Evolutionary conservation across 1,140 invertebrate genomes (phyloP), one percentile per base, ranked within the genome.

Genomic region (Drosophila busckii): DNA sequence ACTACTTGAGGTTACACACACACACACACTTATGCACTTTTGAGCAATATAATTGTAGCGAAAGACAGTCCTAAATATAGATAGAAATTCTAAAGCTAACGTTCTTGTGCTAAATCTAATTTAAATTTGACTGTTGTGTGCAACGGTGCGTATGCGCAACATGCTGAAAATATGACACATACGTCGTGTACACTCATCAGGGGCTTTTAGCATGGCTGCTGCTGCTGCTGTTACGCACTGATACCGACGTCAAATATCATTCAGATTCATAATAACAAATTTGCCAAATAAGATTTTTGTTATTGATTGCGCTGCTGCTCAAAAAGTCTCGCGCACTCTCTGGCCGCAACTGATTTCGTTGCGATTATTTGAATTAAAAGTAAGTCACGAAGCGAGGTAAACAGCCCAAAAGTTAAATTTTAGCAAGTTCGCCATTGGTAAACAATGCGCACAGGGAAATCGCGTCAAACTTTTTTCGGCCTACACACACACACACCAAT

Each of bases 331-430:
- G 41, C 50, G 7, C 15, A 4, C 28, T 19, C 17, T 42, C 38
- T 50, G 63, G 58, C 40, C 64, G 70, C 69, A 73, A 60, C 69
- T 75, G 68, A 75, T 82, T 82, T 65, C 69, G 44, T 54, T 54
- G 65, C 35, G 76, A 82, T 82, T 82, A 50, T 70, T 44, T 64
- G 52, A 83, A 82, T 82, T 82, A 70, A 75, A 82, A 82, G 69
- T 82, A 82, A 82, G 75, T 82, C 75, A 82, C 75, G 75, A 64
- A 80, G 45, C 32, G n/a, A n/a, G 34, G 53, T 67, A 75, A 75
- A 65, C 50, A 69, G 31, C 13, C 16, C 9, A n/a, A n/a, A n/a
- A n/a, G n/a, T n/a, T 2, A 16, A 61, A 64, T 80, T 78, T 78
- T 78, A 80, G 73, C 71, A 62, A 34, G 31, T 71, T 45, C 66